Evolutionary conservation across 2,888 invertebrate species (phyloP), one percentile per base, ranked within the genome.

Genomic region (Drosophila heteroneura): DNA sequence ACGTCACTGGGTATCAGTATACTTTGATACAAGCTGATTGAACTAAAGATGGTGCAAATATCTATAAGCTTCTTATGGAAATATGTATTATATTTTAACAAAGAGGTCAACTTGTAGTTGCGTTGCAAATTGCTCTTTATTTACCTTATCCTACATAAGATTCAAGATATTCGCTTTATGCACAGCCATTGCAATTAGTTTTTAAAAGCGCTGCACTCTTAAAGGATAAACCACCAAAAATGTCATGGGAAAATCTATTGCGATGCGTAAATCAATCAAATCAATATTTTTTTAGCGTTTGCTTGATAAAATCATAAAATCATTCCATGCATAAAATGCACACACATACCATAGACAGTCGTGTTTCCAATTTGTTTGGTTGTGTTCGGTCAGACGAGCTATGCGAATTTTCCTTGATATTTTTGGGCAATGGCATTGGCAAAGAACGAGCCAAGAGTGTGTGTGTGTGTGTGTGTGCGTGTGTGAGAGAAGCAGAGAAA

Each of bases 251-350:
- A 51, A 67, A 35, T 6, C 70, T 54, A 67, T 61, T 68, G 67
- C 77, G 54, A 22, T 56, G 63, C 81, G 76, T 84, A 84, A 84
- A 84, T 84, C 83, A 84, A 82, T 82, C 81, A 79, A 73, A 82
- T 83, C 82, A 76, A 82, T 85, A 81, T 32, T 33, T 54, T 39
- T 70, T 77, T 73, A 64, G 52, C 53, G 66, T 73, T 78, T 82
- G 85, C 82, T 81, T 83, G 83, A 83, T 82, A 82, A 85, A 84
- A 83, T 80, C 82, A 76, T 72, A 78, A 81, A 83, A 81, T 79
- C 82, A 70, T 56, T 58, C 59, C 71, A 74, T 74, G 74, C 75
- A 80, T 72, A 64, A 81, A 76, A 59, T 61, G 61, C 70, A 69
- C 26, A 47, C 2, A 33, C 10, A 22, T 7, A 32, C 44, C 58